Base-by-base conservation (phyloP, 2,113 vertebrate species). In the Zootoca vivipara region DNA sequence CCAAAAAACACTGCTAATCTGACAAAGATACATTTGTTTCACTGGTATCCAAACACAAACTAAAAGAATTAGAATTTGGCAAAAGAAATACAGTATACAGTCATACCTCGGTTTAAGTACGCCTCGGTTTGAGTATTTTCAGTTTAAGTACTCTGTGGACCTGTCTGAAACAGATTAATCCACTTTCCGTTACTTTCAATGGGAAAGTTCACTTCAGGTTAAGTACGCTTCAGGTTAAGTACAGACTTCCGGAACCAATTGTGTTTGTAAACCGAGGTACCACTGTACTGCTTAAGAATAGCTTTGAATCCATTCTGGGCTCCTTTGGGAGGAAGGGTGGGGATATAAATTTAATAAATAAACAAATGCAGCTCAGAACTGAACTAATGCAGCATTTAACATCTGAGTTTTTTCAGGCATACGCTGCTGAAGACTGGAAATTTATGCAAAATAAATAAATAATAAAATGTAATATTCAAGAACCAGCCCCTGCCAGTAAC, bases 21-120 rank as follows among this genome's bases (percentile, higher is more conserved):
- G 83, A 72, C 52, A 91, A 56, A 88, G 9, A 89, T 58, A 30
- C 58, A 87, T 15, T 75, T 81, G 10, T 83, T 93, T 78, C 85
- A 26, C 28, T 40, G 18, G 85, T 84, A 69, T 1, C 33, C 7
- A 18, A 74, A 83, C 16, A 70, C 0, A 30, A 91, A 91, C 87
- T 0, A 24, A 85, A 92, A 33, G 38, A 89, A 89, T 58, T 0
- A 1, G 69, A n/a, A 77, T 6, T 10, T 1, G 42, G 42, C 28
- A 89, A 74, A 9, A 33, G 87, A 89, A 5, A n/a, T 24, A 33
- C n/a, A n/a, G n/a, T n/a, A n/a, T n/a, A n/a, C n/a, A n/a, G n/a
- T n/a, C n/a, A n/a, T n/a, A n/a, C n/a, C n/a, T n/a, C n/a, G n/a
- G n/a, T n/a, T n/a, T n/a, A n/a, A n/a, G n/a, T n/a, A n/a, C n/a